phyloP scores from a whole-genome alignment of 2,797 vertebrate genomes.

The Onychomys leucogaster region DNA sequence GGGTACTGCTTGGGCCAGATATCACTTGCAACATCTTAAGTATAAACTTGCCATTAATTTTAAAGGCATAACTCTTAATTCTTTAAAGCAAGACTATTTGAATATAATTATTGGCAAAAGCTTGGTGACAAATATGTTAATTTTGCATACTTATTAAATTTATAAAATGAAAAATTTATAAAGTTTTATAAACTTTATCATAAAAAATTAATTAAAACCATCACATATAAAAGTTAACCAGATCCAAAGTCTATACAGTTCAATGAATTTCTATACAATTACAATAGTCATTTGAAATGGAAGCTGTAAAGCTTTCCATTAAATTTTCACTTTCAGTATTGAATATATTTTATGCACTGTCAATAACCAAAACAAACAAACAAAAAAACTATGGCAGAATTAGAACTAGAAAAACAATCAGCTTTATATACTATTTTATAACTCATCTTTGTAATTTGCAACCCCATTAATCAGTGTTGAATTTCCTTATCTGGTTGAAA shows the following conservation, averaged over 20 bases:
- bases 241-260: not conserved
- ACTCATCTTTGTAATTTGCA: not conserved
- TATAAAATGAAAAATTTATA: not conserved
- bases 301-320: no score
- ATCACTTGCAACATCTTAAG: not conserved
- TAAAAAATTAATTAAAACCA: not conserved
- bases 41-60: conserved; percentile 1
- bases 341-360: not conserved
- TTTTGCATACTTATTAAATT: not conserved
- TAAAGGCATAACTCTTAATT: not conserved
- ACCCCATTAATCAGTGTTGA: not conserved
- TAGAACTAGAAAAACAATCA: not conserved
- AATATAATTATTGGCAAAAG: conserved; percentile 35
- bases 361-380: no score
- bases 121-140: not conserved
- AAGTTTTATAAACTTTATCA: not conserved
- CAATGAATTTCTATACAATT: not conserved
- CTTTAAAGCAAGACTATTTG: not conserved
- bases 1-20: not conserved
- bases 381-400: not conserved
- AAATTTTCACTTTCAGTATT: not conserved
- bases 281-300: not conserved
- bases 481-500: not conserved
- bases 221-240: not conserved
- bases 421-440: not conserved